Evolutionary conservation across 2,888 invertebrate species (phyloP).

Genomic region (Hypselothyrea guttata): DNA sequence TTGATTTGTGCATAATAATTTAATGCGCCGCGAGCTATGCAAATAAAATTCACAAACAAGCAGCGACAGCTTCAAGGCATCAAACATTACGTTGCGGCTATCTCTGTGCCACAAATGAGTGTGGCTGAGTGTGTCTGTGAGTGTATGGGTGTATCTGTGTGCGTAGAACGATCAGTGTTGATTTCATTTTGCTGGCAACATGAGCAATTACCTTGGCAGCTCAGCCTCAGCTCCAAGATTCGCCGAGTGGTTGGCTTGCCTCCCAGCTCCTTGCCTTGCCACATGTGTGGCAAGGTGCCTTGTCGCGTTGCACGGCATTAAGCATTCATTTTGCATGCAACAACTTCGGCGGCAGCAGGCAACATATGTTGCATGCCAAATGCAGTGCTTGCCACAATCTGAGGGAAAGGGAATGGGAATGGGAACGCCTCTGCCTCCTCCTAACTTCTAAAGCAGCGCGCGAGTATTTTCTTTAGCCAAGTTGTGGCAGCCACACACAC

Average conservation of each 20-base stretch:
- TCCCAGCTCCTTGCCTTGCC: neutral
- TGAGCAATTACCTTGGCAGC: constrained; percentile 75
- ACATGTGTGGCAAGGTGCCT: constrained; percentile 8
- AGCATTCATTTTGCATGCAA: constrained; percentile 77
- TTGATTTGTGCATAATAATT: constrained; percentile 75
- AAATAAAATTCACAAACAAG: constrained; percentile 57
- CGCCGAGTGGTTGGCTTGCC: neutral
- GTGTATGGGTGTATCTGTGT: too few species aligned
- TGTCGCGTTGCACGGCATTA: constrained; percentile 55
- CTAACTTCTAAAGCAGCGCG: constrained; percentile 13
- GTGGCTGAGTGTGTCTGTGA: too few species aligned
- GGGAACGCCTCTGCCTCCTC: constrained; percentile 3
- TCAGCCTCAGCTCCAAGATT: constrained; percentile 26
- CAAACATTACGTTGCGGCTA: constrained; percentile 4
- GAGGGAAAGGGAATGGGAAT: neutral
- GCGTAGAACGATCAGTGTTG: constrained; percentile 51
- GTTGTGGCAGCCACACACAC: constrained; percentile 6
- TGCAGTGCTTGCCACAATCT: constrained; percentile 32
- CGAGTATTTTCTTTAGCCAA: constrained; percentile 19
- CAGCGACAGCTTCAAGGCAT: constrained; percentile 25
- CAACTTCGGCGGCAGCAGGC: constrained; percentile 65
- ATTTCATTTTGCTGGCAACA: constrained; percentile 67
- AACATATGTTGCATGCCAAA: constrained; percentile 78
- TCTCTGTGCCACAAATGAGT: too few species aligned
- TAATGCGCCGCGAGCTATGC: constrained; percentile 60